Evolutionary conservation across 2,888 invertebrate genomes (phyloP), one percentile per base, ranked within the genome.

Genomic region (Mechanitis messenoides): DNA sequence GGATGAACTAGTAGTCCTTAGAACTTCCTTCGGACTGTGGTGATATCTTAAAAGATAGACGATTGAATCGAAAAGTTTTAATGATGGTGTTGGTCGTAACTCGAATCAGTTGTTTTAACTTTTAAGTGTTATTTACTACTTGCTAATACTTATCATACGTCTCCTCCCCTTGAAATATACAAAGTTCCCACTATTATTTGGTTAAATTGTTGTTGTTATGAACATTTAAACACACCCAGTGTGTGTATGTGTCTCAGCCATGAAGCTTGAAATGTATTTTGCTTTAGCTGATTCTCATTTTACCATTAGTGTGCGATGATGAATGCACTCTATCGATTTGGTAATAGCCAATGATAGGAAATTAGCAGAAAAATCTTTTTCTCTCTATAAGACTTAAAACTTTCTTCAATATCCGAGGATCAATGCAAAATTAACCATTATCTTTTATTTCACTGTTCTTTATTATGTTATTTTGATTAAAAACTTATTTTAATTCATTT

Each of bases 191-290:
- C 66, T 2, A 68, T 69, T 2, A 65, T 64, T 28, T 70, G 69
- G 28, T n/a, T 47, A 0, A 66, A 62, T 4, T 72, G 71, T 53
- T 69, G 70, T 33, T 55, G 66, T 0, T 73, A 63, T 58, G 72
- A 70, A 2, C 71, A 73, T 35, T 59, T 62, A 3, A 66, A 67
- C 54, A 28, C 56, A 0, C 66, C 20, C 20, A 20, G 20, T 20
- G 20, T 20, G 20, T 68, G n/a, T 72, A 71, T 53, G 9, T 71
- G 0, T 69, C 72, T 0, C 61, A 68, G 31, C 67, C 69, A 1
- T 55, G 69, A 6, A 70, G 72, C 50, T 68, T 35, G 33, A 56
- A 33, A 2, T 72, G 69, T 57, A 20, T 20, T 20, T 20, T 20
- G 20, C 20, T 20, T 20, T 20, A 20, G 20, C 20, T 20, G 20